Percentiles rank a stretch among this genome's conserved stretches.
These are phyloP conservation scores for Synodontis membranacea DNA, from an alignment of 2,113 vertebrate genomes.

Conservation along the genomic window DNA sequence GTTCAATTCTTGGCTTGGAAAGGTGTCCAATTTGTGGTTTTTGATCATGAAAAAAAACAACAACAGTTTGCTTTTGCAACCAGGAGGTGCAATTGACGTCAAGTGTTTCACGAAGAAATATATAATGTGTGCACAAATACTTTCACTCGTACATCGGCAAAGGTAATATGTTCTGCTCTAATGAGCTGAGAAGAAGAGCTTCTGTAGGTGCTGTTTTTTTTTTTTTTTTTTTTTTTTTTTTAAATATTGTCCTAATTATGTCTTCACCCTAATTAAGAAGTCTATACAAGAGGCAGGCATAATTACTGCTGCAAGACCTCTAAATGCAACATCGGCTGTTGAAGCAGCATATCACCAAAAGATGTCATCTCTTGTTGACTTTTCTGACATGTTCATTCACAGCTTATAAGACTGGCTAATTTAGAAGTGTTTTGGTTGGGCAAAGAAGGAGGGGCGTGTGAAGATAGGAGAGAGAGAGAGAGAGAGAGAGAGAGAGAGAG, in stretches of 20 bases:
- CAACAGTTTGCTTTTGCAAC: not conserved
- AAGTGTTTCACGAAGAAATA: not conserved
- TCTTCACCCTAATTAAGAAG: slow-evolving; percentile 77
- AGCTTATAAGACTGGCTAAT: slow-evolving; percentile 50
- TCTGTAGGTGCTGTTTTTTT: slow-evolving; percentile 61
- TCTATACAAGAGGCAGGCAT: slow-evolving; percentile 57
- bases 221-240: slow-evolving; percentile 70
- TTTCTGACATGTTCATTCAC: slow-evolving; percentile 37
- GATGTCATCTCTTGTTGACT: slow-evolving; percentile 44
- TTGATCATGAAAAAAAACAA: not conserved
- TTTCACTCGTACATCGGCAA: not conserved
- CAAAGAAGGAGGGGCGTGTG: slow-evolving; percentile 5
- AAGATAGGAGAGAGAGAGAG: not conserved
- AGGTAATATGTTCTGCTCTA: not conserved
- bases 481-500: not conserved
- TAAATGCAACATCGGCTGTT: slow-evolving; percentile 23
- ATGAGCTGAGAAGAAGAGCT: slow-evolving; percentile 61
- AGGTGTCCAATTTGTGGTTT: not conserved
- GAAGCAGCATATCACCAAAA: slow-evolving; percentile 34
- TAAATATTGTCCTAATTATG: slow-evolving; percentile 73
- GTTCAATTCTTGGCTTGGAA: not conserved
- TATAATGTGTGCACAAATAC: not conserved
- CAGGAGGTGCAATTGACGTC: not conserved
- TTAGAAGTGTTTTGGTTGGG: slow-evolving; percentile 43
- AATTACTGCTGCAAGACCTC: slow-evolving; percentile 45